Base-by-base conservation (phyloP, 1,140 invertebrate species). In the Pollicipes pollicipes region DNA sequence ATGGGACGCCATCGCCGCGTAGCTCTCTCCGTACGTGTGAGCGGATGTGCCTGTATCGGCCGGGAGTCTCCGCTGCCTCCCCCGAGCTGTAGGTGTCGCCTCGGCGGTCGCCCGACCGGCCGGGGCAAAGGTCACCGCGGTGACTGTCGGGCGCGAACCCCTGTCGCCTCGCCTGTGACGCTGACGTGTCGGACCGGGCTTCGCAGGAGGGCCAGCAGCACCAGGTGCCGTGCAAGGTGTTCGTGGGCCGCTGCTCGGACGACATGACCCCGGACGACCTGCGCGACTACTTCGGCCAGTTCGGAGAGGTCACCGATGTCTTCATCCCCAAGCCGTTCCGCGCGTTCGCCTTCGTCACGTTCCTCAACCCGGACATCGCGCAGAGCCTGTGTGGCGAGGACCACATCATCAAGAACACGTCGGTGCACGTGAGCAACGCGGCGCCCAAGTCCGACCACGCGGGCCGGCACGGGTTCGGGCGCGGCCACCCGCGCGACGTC, bases 251-350 rank as follows among this genome's bases (percentile, higher is more conserved):
- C 70, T 93, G 94, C 79, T 94, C 92, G 27, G 92, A 95, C 84
- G 91, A 95, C 78, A 85, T 96, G 75, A 86, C 87, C 70, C 86
- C 89, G 3, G 91, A 94, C 76, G 93, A 95, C 81, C 83, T 96
- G 73, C 85, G 88, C 77, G 91, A 95, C 77, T 98, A 97, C 85
- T 98, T 98, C 82, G 86, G 87, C 68, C 93, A 96, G 82, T 98
- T 89, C 82, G 96, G 96, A 72, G 92, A 93, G 83, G 92, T 96
- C 64, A 93, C 90, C 69, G 93, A 96, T 84, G 91, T 96, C 64
- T 96, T 97, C 81, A 95, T 97, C 78, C 94, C 95, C 69, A 94
- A 90, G 82, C 93, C 91, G 75, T 96, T 95, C 80, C 84, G 94
- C 76, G 93, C 93, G 69, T 97, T 97, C 80, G 92, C 91, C 77